Percentiles rank a stretch among this genome's conserved stretches.
These are phyloP conservation scores for Trypoxylus dichotomus DNA, from an alignment of 1,140 invertebrate genomes.

Conservation along the genomic window DNA sequence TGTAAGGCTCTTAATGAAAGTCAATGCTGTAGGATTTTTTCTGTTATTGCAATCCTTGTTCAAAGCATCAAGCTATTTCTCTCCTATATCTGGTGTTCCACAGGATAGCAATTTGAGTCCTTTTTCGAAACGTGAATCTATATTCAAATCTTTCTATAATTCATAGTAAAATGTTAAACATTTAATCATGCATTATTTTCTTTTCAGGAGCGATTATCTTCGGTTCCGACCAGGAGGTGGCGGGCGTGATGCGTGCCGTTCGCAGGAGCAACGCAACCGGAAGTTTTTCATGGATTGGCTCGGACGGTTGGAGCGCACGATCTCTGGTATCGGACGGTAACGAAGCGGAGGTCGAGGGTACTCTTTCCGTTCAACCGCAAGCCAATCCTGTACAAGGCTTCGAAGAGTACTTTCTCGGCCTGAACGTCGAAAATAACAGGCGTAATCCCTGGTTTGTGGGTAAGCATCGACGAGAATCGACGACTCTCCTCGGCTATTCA, in stretches of 20 bases:
- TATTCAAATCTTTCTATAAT: too few relatives aligned
- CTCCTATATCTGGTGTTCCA: too few relatives aligned
- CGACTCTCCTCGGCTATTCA: neutral
- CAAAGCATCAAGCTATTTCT: too few relatives aligned
- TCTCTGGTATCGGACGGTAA: slow-evolving; percentile 86
- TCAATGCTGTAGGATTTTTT: too few relatives aligned
- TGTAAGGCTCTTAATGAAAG: too few relatives aligned
- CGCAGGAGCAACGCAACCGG: slow-evolving; percentile 84
- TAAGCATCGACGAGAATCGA: slow-evolving; percentile 49
- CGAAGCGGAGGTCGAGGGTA: slow-evolving; percentile 87
- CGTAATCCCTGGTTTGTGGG: slow-evolving; percentile 94
- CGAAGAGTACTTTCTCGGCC: slow-evolving; percentile 82
- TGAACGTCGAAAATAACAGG: slow-evolving; percentile 84
- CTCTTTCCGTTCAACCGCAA: slow-evolving; percentile 86
- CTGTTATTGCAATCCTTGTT: too few relatives aligned
- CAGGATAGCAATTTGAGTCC: too few relatives aligned
- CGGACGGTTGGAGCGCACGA: slow-evolving; percentile 89
- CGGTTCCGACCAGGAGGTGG: slow-evolving; percentile 95
- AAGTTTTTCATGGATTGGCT: slow-evolving; percentile 92
- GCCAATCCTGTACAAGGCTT: slow-evolving; percentile 86
- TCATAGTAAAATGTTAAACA: too few relatives aligned
- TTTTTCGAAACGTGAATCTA: too few relatives aligned
- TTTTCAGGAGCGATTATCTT: slow-evolving; percentile 89
- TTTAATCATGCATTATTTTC: too few relatives aligned
- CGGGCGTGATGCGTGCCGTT: slow-evolving; percentile 89